Conservation (phyloP, 2,113 vertebrate genomes). For the Tachuris rubrigastra region DNA sequence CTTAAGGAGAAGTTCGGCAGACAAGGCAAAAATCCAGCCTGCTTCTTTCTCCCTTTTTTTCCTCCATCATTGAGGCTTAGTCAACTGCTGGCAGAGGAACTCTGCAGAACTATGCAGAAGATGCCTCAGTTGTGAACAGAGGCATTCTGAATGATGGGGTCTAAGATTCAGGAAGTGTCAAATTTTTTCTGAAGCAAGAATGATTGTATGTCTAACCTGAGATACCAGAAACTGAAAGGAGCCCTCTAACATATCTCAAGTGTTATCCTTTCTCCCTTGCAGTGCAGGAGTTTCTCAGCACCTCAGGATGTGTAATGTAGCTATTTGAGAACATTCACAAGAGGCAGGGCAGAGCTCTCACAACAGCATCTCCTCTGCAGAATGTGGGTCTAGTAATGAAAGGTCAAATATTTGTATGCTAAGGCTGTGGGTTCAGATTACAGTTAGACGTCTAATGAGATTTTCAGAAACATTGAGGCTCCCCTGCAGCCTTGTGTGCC, state of each 20-base stretch:
- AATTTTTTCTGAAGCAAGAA: background rate
- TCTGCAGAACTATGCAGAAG: background rate
- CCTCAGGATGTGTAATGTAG: background rate
- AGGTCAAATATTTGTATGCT: constrained; percentile 11
- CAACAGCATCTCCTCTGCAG: background rate
- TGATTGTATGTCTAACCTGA: background rate
- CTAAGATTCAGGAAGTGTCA: background rate
- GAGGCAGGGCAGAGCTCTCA: background rate
- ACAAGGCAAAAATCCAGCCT: background rate
- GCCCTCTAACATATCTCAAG: background rate
- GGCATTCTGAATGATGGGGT: background rate
- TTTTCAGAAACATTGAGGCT: background rate
- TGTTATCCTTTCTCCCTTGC: background rate
- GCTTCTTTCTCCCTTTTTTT: background rate
- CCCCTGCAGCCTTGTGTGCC: background rate
- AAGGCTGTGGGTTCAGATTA: background rate
- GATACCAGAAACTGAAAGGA: background rate
- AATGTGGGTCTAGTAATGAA: background rate
- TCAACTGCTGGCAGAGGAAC: background rate
- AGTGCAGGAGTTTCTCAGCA: background rate
- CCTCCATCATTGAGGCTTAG: background rate
- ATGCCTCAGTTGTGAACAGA: background rate
- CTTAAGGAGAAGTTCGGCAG: background rate
- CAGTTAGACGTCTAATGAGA: constrained; percentile 9
- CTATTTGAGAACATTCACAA: background rate